Conservation (phyloP, 1,140 invertebrate species). For the Magallana ariakensis region DNA sequence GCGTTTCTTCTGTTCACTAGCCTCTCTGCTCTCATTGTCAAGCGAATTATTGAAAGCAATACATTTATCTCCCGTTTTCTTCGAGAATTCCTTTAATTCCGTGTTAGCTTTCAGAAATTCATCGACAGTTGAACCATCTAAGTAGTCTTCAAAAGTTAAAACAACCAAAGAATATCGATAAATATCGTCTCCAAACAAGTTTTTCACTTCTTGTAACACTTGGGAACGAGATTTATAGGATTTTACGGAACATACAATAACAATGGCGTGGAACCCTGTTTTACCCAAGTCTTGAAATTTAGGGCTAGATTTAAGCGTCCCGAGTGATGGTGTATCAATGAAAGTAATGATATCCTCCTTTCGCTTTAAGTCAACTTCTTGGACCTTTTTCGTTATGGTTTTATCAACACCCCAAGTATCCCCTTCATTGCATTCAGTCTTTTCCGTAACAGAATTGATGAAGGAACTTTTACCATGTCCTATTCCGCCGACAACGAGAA, state of each 20-base stretch:
- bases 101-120: neutral
- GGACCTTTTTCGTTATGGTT: neutral
- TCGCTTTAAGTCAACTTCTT: constrained; percentile 7
- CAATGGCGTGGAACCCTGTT: neutral
- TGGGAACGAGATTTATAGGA: neutral
- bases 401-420: neutral
- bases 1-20: neutral
- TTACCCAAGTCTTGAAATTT: neutral
- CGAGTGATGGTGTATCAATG: neutral
- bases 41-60: neutral
- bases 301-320: neutral
- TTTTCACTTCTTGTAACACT: neutral
- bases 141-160: constrained; percentile 12
- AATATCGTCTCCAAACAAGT: neutral
- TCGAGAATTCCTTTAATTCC: neutral
- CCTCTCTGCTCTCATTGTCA: neutral
- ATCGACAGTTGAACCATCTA: neutral
- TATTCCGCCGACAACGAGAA: neutral
- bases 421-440: neutral
- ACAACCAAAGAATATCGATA: neutral
- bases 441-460: neutral
- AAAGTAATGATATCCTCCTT: neutral
- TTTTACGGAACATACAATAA: neutral
- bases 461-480: constrained; percentile 19
- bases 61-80: neutral